A percentile compares a stretch with the other conserved stretches of the same genome.
Conservation (phyloP, 1,140 invertebrate genomes). For the Aphelinus certus region DNA sequence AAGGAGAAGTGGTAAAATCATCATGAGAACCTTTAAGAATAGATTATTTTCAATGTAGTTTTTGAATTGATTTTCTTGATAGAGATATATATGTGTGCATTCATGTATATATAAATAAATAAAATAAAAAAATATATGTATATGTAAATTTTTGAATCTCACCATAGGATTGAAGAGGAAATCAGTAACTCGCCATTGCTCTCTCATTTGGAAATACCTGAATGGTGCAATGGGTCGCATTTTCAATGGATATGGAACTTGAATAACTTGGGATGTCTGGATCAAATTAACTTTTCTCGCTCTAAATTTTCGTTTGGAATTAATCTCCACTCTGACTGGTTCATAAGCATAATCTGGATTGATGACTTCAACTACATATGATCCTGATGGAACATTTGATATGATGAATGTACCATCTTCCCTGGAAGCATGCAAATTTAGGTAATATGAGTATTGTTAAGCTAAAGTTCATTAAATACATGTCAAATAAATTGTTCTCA, state of each 20-base stretch:
- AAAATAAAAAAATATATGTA: background rate
- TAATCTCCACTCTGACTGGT: slow-evolving; percentile 93
- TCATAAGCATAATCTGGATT: slow-evolving; percentile 93
- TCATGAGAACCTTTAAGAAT: slow-evolving; percentile 83
- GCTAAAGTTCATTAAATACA: too few relatives aligned
- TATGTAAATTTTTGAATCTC: slow-evolving; percentile 25
- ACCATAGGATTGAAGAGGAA: slow-evolving; percentile 97
- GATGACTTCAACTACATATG: slow-evolving; percentile 93
- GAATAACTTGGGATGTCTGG: slow-evolving; percentile 86
- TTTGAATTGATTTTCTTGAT: slow-evolving; percentile 17
- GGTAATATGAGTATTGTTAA: background rate
- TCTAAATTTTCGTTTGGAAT: slow-evolving; percentile 94
- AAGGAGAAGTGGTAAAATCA: slow-evolving; percentile 90
- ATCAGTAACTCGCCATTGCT: slow-evolving; percentile 95
- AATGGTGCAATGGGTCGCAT: slow-evolving; percentile 84
- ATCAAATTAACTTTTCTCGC: slow-evolving; percentile 95
- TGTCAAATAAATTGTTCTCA: too few relatives aligned
- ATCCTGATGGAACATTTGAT: slow-evolving; percentile 90
- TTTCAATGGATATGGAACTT: slow-evolving; percentile 90
- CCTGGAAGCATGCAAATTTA: slow-evolving; percentile 59
- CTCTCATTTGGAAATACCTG: slow-evolving; percentile 92
- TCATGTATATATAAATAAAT: background rate
- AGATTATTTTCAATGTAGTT: slow-evolving; percentile 2
- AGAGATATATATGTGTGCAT: slow-evolving; percentile 9
- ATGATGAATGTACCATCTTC: slow-evolving; percentile 94